Base-by-base conservation (phyloP, 2,797 vertebrate species). In the Acanthis flammea region DNA sequence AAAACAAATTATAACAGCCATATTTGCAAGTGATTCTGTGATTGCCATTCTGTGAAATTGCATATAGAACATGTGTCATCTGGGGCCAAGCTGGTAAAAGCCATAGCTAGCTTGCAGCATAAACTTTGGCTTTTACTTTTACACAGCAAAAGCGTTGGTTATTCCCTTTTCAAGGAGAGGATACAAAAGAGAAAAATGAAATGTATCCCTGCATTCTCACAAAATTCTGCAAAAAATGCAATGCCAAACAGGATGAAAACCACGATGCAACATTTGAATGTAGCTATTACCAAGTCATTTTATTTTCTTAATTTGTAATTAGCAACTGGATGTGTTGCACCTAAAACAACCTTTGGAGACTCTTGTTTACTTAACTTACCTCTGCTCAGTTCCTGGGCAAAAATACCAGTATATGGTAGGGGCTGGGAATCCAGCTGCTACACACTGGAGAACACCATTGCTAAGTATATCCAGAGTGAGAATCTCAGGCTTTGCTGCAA, bases 401-500 rank as follows among this genome's bases (percentile, higher is more conserved):
- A 99, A 99, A 97, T 98, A 99, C 99, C 99, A 99, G 47, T 99
- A 98, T 94, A 99, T 99, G 94, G 98, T 98, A 35, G 99, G 99
- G 70, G 99, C 98, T 15, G 99, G 99, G 92, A 98, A 99, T 4
- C 99, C 99, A 80, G 98, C 98, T 5, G 99, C 99, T 57, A 99
- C 98, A 2, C 99, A 99, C 90, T 98, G 99, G 9, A 99, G 98
- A 96, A 98, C 97, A 66, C 98, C 99, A 68, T 98, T 98, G 95
- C 97, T 96, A 3, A 99, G 98, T 50, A 98, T 98, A 85, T 99
- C 98, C 4, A 98, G 97, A 44, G 97, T 98, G 45, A 99, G 97
- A 90, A 99, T 99, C 96, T 98, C 98, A 9, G 99, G 99, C 96
- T 99, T 99, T 96, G 99, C 99, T 99, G 95, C 22, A 96, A 88